Evolutionary conservation across 53 echinoderm and acorn worm genomes (phyloP), one percentile per base, ranked within the genome.

Genomic region (Paelopatides confundens): DNA sequence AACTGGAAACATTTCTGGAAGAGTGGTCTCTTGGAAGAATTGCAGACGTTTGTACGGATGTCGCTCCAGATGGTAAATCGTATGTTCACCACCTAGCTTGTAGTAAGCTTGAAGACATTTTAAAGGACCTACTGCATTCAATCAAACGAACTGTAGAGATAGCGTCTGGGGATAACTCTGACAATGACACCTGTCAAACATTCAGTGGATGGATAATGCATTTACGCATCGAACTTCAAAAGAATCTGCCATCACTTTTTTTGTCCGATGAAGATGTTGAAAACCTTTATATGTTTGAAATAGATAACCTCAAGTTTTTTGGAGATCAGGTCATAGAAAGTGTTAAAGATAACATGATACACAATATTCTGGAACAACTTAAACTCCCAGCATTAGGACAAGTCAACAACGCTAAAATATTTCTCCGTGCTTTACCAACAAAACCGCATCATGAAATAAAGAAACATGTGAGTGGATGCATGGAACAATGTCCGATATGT

Each of bases 401-500:
- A 12, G 63, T 63, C 18, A 23, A 83, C 31, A 4, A 5, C 4
- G 40, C 84, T 21, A n/a, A 38, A 30, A 33, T 18, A 38, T 6
- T 83, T 37, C 36, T 83, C 8, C 24, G 17, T 5, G 1, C 9
- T n/a, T 15, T 83, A 12, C 84, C 84, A 36, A 36, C 28, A 5
- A 83, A 83, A 35, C 84, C 84, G 21, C 84, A 83, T 35, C 31
- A 5, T 3, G 84, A 63, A 10, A 64, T 83, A 17, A 27, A 13
- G 23, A 83, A 33, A 13, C 40, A 64, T 38, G 65, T 83, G 5
- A 63, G 26, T 23, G 84, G 84, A 3, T 83, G 84, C 30, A 65
- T 37, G 2, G 84, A 63, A 18, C 84, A 83, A 27, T 83, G 84
- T 33, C 84, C 84, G 2, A 64, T 83, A 40, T 83, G 84, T 43